Evolutionary conservation across 2,888 invertebrate species (phyloP).

Genomic region (Leptothorax acervorum): DNA sequence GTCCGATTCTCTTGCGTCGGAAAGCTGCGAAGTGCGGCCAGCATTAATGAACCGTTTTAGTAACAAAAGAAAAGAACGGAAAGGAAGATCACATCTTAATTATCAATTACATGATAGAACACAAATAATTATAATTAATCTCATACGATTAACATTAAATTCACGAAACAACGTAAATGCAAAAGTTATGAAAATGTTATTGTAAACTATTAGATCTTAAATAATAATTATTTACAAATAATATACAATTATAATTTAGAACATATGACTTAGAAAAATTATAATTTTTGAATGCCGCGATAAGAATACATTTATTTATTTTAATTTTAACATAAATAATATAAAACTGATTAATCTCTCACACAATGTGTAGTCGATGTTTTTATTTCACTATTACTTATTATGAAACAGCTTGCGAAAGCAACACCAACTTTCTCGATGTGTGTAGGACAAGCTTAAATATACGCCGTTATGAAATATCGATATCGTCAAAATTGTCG

Average conservation of each 20-base stretch:
- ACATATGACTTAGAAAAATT: not conserved
- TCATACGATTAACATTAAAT: not conserved
- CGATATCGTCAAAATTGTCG: slow-evolving; percentile 1
- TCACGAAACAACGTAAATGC: not conserved
- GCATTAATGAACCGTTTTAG: slow-evolving; percentile 62
- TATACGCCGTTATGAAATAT: not conserved
- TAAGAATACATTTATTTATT: not conserved
- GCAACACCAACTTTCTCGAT: not conserved
- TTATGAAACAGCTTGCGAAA: not conserved
- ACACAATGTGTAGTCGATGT: not conserved
- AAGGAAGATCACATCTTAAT: slow-evolving; percentile 37
- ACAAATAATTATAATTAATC: slow-evolving; percentile 23
- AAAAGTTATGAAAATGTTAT: not conserved
- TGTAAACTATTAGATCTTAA: not conserved
- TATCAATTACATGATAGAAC: slow-evolving; percentile 9
- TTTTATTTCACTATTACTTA: not conserved
- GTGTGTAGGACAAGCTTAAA: not conserved
- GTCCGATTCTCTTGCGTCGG: slow-evolving; percentile 72
- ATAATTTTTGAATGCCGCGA: not conserved
- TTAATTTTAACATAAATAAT: not conserved
- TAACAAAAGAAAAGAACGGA: slow-evolving; percentile 25
- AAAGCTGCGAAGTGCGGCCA: slow-evolving; percentile 59
- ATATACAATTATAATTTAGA: slow-evolving; percentile 8
- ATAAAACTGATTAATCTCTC: not conserved
- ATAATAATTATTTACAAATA: not conserved